Percentiles rank a stretch among this genome's conserved stretches.
Evolutionary conservation across 1,140 invertebrate genomes (phyloP).

Genomic region (Drosophila ambigua): DNA sequence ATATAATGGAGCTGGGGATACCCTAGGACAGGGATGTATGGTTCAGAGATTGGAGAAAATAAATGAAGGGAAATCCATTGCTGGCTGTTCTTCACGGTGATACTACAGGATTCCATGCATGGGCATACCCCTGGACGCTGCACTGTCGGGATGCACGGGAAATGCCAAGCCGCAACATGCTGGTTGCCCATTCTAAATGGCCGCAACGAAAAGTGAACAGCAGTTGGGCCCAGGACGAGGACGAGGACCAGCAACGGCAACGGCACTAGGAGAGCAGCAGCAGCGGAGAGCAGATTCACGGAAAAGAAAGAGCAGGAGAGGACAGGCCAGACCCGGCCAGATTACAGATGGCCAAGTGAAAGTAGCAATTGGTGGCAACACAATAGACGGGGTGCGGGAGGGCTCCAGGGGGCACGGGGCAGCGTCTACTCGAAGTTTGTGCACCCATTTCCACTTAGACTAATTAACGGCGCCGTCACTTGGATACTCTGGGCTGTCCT

Average conservation of each 20-base stretch:
- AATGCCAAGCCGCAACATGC: conserved; percentile 42
- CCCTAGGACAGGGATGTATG: too few relatives aligned
- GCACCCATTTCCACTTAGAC: conserved; percentile 78
- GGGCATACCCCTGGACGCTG: too few relatives aligned
- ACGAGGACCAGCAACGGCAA: conserved; percentile 12
- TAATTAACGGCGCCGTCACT: conserved; percentile 79
- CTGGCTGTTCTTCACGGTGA: too few relatives aligned
- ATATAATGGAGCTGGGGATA: neutral
- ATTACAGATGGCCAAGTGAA: conserved; percentile 32
- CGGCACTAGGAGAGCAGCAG: conserved; percentile 14
- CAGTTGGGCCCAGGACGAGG: conserved; percentile 37
- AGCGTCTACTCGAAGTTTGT: conserved; percentile 66
- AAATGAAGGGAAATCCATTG: too few relatives aligned
- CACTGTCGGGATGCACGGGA: neutral
- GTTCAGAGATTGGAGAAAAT: too few relatives aligned
- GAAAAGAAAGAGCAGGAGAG: conserved; percentile 14
- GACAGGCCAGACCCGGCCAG: too few relatives aligned
- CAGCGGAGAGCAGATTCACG: neutral
- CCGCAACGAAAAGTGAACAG: conserved; percentile 43
- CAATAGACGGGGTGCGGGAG: too few relatives aligned
- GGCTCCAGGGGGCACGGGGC: neutral
- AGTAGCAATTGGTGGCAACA: conserved; percentile 56
- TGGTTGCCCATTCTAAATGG: conserved; percentile 66
- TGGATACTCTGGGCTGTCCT: conserved; percentile 45
- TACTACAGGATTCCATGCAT: too few relatives aligned